Base-by-base conservation (phyloP, 2,888 invertebrate genomes). In the Nudaria mundana region DNA sequence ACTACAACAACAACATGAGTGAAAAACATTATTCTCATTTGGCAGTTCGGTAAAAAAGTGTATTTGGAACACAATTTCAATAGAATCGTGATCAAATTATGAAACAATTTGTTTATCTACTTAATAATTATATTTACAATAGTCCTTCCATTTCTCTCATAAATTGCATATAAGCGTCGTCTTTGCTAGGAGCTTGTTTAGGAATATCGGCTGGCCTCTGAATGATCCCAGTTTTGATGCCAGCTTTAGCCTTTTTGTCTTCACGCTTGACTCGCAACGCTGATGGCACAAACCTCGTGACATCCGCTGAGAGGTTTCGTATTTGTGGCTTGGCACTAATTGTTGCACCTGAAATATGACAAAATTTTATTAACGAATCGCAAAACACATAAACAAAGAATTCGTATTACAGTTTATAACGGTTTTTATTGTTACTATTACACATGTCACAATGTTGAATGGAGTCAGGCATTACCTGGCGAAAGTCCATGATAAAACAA, bases 121-220 rank as follows among this genome's bases (percentile, higher is more conserved):
- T 10, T 11, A 2, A 10, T 15, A 18, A 16, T 24, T 16, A 11
- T 20, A 23, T 33, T 52, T 92, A 98, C 73, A 99, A 90, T 16
- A 99, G 87, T 33, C 95, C 97, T 72, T 98, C 95, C 97, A 99
- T 98, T 89, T 99, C 99, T 76, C 94, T 94, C 98, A 99, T 98
- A 76, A 99, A 99, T 78, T 97, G 97, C 90, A 97, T 95, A 69
- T 99, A 99, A 7, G 98, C 99, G 73, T 99, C 99, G 73, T 99
- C 99, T 76, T 98, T 99, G 41, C 95, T 97, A 0, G 91, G 91
- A 2, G 71, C 76, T 45, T 85, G 89, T 41, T 89, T 88, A 1
- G 85, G 83, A 10, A 81, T 56, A 26, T 90, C 91, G 1, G 89
- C 84, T 25, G 90, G 89, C 46, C 91, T 83, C 10, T 90, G 76